Evolutionary conservation across 2,888 invertebrate species (phyloP).

Genomic region (Pseudococcus longispinus): DNA sequence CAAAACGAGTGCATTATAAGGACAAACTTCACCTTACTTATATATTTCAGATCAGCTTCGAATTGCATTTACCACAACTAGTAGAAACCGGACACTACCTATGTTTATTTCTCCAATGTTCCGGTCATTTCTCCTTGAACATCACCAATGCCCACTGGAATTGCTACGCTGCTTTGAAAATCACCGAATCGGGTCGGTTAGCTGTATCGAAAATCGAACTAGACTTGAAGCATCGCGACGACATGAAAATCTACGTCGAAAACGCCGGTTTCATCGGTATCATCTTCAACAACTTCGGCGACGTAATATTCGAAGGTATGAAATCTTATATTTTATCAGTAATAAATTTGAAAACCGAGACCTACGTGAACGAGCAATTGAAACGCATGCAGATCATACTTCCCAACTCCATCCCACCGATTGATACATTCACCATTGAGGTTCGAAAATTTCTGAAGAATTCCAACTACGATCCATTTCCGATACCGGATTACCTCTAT

Average conservation of each 20-base stretch:
- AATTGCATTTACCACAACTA: background rate
- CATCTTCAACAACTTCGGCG: background rate
- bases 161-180: background rate
- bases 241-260: background rate
- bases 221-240: background rate
- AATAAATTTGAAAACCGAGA: background rate
- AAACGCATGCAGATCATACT: background rate
- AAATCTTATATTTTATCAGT: background rate
- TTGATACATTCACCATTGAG: slow-evolving; percentile 11
- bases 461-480: background rate
- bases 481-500: background rate
- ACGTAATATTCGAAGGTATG: background rate
- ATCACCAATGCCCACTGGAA: background rate
- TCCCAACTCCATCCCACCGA: background rate
- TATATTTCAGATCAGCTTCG: background rate
- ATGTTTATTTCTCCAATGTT: background rate
- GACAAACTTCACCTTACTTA: too few species aligned
- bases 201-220: background rate
- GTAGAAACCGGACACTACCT: background rate
- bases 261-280: background rate
- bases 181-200: background rate
- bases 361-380: background rate
- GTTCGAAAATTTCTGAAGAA: background rate
- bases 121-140: background rate
- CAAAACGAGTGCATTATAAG: too few species aligned